These are phyloP conservation scores for Rhorus exstirpatorius DNA, from an alignment of 2,888 invertebrate species.

Conservation along the genomic window DNA sequence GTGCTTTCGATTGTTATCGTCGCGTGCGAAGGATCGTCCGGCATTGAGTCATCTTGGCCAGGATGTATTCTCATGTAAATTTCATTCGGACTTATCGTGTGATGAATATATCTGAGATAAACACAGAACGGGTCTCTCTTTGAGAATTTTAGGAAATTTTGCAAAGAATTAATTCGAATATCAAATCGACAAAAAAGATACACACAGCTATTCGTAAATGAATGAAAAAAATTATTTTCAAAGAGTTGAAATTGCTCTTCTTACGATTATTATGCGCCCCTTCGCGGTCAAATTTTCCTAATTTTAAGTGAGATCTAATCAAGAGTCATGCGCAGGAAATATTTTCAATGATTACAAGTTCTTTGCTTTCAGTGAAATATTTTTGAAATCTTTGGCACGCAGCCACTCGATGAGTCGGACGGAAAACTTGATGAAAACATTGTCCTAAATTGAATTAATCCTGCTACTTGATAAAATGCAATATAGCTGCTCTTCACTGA, in stretches of 20 bases:
- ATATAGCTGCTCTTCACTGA: too few relatives aligned
- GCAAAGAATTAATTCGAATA: too few relatives aligned
- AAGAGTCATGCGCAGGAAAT: not conserved
- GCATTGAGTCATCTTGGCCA: conserved; percentile 89
- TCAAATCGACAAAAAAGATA: too few relatives aligned
- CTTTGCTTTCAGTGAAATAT: not conserved
- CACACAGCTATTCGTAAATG: too few relatives aligned
- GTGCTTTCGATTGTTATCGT: conserved; percentile 90
- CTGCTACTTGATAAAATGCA: not conserved
- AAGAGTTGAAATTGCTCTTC: too few relatives aligned
- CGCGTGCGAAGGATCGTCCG: conserved; percentile 90
- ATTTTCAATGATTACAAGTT: not conserved
- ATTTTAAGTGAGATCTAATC: not conserved
- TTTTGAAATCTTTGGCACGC: not conserved
- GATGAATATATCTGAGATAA: conserved; percentile 89
- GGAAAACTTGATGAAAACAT: not conserved
- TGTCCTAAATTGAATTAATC: conserved; percentile 7
- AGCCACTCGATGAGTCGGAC: conserved; percentile 7
- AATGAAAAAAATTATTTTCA: too few relatives aligned
- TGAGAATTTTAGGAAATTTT: not conserved
- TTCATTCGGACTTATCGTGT: conserved; percentile 90
- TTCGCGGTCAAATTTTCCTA: too few relatives aligned
- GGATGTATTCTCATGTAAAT: conserved; percentile 91
- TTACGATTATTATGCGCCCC: too few relatives aligned
- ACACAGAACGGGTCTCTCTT: conserved; percentile 18